These are phyloP conservation scores for Pelusios castaneus DNA, from an alignment of 2,113 vertebrate genomes.

Conservation along the genomic window DNA sequence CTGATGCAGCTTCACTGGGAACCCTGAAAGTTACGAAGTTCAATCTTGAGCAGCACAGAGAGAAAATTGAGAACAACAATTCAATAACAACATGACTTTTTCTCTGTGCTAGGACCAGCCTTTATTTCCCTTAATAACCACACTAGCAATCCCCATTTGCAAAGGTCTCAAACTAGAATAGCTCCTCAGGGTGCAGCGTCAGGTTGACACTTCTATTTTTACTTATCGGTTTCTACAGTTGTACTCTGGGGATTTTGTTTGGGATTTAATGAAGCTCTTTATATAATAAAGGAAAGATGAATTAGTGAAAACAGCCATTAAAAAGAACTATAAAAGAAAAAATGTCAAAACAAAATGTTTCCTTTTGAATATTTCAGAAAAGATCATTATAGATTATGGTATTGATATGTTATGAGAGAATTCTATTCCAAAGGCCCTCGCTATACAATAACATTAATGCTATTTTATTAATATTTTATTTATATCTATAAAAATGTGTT, in stretches of 20 bases:
- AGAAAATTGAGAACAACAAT: conserved; percentile 71
- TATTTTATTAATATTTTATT: neutral
- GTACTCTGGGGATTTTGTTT: neutral
- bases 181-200: conserved; percentile 7
- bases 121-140: conserved; percentile 49
- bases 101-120: conserved; percentile 21
- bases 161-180: conserved; percentile 8
- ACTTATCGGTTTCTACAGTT: neutral
- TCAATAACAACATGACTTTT: conserved; percentile 44
- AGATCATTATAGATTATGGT: too few relatives aligned
- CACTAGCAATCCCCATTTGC: conserved; percentile 33
- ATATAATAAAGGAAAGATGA: conserved; percentile 45
- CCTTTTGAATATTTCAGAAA: neutral
- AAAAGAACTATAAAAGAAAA: neutral
- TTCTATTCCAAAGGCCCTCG: neutral
- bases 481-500: neutral
- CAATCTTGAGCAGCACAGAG: conserved; percentile 60
- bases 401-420: too few relatives aligned
- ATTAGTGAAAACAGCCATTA: conserved; percentile 36
- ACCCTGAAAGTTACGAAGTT: conserved; percentile 59
- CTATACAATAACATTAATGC: neutral
- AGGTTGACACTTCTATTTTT: conserved; percentile 12
- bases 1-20: conserved; percentile 10
- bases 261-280: conserved; percentile 33
- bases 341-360: neutral